These are phyloP conservation scores for Heteractis magnifica DNA, from an alignment of 92 coral and sea anemone species.

Conservation along the genomic window DNA sequence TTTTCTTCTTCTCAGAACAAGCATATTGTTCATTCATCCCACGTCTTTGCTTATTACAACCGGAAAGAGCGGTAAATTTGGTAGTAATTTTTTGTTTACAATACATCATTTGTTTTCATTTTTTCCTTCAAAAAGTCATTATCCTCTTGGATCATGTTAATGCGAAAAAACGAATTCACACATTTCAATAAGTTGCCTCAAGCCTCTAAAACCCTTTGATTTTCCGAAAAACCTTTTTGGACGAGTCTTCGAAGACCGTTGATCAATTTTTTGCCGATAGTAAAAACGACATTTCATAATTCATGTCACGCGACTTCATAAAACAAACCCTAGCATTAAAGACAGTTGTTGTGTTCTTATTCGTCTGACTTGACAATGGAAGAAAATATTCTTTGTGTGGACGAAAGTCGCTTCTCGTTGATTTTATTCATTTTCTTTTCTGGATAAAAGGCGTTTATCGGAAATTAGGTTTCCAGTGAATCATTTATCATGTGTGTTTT, in stretches of 20 bases:
- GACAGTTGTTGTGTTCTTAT: constrained; percentile 38
- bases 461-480: constrained; percentile 69
- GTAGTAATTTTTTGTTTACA: constrained; percentile 61
- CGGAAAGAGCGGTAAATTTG: constrained; percentile 48
- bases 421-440: constrained; percentile 36
- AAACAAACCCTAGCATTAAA: constrained; percentile 6
- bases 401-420: constrained; percentile 1
- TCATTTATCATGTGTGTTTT: constrained; percentile 62
- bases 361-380: constrained; percentile 48
- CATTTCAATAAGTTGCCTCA: constrained; percentile 17
- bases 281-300: constrained; percentile 7
- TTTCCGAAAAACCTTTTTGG: neutral
- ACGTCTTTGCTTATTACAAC: constrained; percentile 36
- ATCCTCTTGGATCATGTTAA: constrained; percentile 63
- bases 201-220: constrained; percentile 21
- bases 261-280: constrained; percentile 8
- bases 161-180: constrained; percentile 30
- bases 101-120: constrained; percentile 51
- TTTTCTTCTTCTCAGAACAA: constrained; percentile 17
- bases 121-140: constrained; percentile 49
- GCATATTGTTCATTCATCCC: constrained; percentile 34
- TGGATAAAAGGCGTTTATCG: constrained; percentile 74
- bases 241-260: neutral
- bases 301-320: constrained; percentile 30
- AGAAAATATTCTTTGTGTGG: constrained; percentile 42